Conservation (phyloP, 2,888 invertebrate genomes). For the Parnassius apollo region DNA sequence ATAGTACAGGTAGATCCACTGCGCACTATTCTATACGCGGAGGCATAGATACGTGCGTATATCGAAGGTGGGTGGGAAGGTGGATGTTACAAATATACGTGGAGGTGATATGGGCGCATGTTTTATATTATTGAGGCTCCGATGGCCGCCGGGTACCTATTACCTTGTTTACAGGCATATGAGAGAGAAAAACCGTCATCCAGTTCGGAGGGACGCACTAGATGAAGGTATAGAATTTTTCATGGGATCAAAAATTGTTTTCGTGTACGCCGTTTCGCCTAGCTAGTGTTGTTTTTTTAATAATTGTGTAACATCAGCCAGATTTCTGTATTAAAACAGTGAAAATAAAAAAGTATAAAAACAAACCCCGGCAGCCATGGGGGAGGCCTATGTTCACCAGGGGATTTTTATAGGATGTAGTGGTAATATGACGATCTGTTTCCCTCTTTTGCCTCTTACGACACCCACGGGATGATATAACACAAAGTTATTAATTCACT, state of each 20-base stretch:
- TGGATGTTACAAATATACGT: conserved; percentile 53
- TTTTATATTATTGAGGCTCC: conserved; percentile 76
- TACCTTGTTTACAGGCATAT: conserved; percentile 66
- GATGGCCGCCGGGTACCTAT: conserved; percentile 48
- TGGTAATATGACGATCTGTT: too few relatives aligned
- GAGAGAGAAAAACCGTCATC: conserved; percentile 43
- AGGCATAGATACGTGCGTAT: conserved; percentile 36
- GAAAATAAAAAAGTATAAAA: too few relatives aligned
- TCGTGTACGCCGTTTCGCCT: too few relatives aligned
- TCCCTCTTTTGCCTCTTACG: too few relatives aligned
- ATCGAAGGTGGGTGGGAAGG: conserved; percentile 43
- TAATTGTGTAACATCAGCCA: too few relatives aligned
- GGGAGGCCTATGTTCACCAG: too few relatives aligned
- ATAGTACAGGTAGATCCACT: too few relatives aligned
- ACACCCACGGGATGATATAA: too few relatives aligned
- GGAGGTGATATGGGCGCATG: conserved; percentile 59
- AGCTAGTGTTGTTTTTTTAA: not conserved
- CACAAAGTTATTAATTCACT: too few relatives aligned
- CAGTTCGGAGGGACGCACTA: conserved; percentile 16
- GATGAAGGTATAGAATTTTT: conserved; percentile 8
- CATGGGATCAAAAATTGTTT: conserved; percentile 23
- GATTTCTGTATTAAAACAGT: too few relatives aligned
- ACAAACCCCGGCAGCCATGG: too few relatives aligned
- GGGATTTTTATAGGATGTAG: too few relatives aligned
- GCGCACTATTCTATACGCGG: conserved; percentile 33